Evolutionary conservation across 2,113 vertebrate species (phyloP).

Genomic region (Epinephelus cyanopodus): DNA sequence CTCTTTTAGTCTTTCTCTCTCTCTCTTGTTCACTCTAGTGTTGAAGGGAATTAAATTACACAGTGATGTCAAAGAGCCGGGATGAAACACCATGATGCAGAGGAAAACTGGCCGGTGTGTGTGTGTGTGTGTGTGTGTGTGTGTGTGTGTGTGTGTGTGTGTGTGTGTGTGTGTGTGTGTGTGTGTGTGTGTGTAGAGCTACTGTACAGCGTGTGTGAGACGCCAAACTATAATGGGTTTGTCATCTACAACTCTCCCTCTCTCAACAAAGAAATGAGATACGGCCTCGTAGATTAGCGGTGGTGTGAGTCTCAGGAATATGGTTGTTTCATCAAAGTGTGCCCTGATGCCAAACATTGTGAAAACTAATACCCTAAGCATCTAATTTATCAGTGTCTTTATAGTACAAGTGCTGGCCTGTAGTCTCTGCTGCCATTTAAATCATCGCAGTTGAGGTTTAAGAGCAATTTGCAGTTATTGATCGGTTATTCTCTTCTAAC

Average conservation of each 20-base stretch:
- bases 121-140: not conserved
- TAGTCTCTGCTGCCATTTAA: constrained; percentile 1
- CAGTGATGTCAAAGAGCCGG: constrained; percentile 46
- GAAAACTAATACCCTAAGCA: constrained; percentile 16
- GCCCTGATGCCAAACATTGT: not conserved
- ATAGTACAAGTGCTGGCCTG: not conserved
- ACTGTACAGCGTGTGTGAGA: not conserved
- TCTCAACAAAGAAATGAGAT: constrained; percentile 29
- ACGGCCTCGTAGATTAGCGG: constrained; percentile 1
- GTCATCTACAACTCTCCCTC: constrained; percentile 4
- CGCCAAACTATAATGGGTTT: constrained; percentile 36
- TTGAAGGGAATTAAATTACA: constrained; percentile 56
- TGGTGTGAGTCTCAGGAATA: constrained; percentile 19
- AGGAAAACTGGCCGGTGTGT: constrained; percentile 23
- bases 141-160: not conserved
- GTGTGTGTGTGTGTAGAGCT: constrained; percentile 8
- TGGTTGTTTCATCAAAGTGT: constrained; percentile 22
- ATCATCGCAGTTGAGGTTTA: not conserved
- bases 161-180: not conserved
- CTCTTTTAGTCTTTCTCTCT: constrained; percentile 11
- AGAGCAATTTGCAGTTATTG: not conserved
- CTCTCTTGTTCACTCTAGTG: constrained; percentile 22
- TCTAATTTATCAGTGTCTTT: constrained; percentile 9
- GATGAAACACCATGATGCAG: constrained; percentile 51
- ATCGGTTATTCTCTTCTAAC: not conserved